Conservation (phyloP, 2,888 invertebrate species). For the Sisyra terminalis region DNA sequence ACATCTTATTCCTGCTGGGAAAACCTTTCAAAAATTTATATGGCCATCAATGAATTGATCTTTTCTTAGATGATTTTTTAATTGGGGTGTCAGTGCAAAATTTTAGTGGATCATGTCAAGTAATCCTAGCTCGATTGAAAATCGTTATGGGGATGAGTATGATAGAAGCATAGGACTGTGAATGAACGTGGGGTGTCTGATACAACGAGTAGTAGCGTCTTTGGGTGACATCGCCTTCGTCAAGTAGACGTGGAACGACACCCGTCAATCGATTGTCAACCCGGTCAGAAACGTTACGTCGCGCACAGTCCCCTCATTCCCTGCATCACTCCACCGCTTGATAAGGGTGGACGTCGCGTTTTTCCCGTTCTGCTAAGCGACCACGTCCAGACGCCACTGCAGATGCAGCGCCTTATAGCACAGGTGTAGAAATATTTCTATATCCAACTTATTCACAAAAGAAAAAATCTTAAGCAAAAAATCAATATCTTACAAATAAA, state of each 20-base stretch:
- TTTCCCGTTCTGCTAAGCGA: neutral
- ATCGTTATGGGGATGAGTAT: constrained; percentile 14
- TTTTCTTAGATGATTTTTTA: no score
- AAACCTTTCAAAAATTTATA: no score
- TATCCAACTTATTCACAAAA: neutral
- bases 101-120: no score
- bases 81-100: no score
- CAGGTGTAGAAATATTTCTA: neutral
- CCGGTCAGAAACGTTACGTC: constrained; percentile 11
- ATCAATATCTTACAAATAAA: neutral
- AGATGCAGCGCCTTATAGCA: neutral
- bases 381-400: constrained; percentile 4
- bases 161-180: constrained; percentile 15
- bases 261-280: constrained; percentile 39
- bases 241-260: constrained; percentile 21
- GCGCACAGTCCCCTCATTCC: constrained; percentile 12
- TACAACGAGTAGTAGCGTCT: constrained; percentile 16
- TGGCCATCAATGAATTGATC: no score
- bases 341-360: constrained; percentile 5
- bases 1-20: no score
- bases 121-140: no score
- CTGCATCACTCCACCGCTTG: constrained; percentile 16
- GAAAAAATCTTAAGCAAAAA: neutral
- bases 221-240: constrained; percentile 16
- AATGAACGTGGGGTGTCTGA: constrained; percentile 8